Evolutionary conservation across 1,140 invertebrate genomes (phyloP).

Genomic region (Nasonia vitripennis): DNA sequence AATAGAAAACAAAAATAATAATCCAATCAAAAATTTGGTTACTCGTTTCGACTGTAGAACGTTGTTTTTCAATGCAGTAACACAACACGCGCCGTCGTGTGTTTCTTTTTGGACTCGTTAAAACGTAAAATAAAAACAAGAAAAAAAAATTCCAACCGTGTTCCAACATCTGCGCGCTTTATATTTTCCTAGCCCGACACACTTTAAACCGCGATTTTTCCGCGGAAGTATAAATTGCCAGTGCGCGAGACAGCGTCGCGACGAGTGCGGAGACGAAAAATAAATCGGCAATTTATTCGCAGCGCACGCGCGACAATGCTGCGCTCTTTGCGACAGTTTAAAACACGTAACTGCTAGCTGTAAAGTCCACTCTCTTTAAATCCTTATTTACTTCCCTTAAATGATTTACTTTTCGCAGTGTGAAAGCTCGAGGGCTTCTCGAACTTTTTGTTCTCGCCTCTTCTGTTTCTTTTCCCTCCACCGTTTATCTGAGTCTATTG

Average conservation of each 20-base stretch:
- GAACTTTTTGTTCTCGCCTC: neutral
- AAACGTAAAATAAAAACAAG: neutral
- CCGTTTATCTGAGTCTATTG: neutral
- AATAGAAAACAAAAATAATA: neutral
- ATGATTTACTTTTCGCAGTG: conserved; percentile 37
- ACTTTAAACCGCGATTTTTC: conserved; percentile 1
- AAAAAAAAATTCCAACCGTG: no score
- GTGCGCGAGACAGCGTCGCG: conserved; percentile 3
- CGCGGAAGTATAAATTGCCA: conserved; percentile 17
- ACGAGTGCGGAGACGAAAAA: conserved; percentile 25
- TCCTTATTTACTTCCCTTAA: conserved; percentile 36
- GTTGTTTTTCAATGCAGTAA: no score
- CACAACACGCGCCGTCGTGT: no score
- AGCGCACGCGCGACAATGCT: neutral
- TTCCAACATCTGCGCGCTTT: neutral
- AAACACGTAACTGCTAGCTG: conserved; percentile 40
- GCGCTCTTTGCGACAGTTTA: conserved; percentile 11
- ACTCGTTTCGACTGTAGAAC: no score
- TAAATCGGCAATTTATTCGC: conserved; percentile 44
- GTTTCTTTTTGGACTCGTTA: no score
- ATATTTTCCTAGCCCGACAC: neutral
- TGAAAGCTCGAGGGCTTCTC: neutral
- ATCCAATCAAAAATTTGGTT: no score
- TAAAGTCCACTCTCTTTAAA: conserved; percentile 30
- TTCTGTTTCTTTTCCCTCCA: neutral